Evolutionary conservation across 2,797 vertebrate species (phyloP).

Genomic region (Chiloscyllium punctatum): DNA sequence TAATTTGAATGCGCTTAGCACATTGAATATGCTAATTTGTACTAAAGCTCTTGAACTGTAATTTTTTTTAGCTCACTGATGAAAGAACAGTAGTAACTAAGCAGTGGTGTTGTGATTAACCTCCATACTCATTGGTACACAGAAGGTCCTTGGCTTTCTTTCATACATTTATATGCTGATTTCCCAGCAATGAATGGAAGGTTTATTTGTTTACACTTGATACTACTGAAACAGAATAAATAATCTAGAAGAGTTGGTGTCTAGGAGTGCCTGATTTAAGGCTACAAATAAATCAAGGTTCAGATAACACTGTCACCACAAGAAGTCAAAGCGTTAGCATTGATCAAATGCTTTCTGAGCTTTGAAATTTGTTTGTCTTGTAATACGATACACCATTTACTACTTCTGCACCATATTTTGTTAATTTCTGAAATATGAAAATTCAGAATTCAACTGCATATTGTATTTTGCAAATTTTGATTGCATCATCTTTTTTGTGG

Average conservation of each 20-base stretch:
- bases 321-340: not conserved
- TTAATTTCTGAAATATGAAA: not conserved
- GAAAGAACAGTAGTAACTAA: not conserved
- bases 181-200: not conserved
- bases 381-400: not conserved
- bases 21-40: not conserved
- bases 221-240: not conserved
- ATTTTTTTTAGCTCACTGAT: not conserved
- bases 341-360: not conserved
- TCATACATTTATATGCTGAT: not conserved
- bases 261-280: not conserved
- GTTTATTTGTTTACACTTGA: not conserved
- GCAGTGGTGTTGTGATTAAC: not conserved
- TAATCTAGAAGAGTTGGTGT: not conserved
- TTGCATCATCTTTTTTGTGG: not conserved
- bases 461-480: not conserved
- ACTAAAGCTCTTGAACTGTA: not conserved
- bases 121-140: not conserved
- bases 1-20: not conserved
- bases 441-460: not conserved
- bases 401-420: not conserved
- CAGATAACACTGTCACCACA: not conserved
- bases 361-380: not conserved
- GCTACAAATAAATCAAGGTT: not conserved
- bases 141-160: not conserved